Conservation (phyloP, 2,888 invertebrate species). For the Candidula unifasciata region DNA sequence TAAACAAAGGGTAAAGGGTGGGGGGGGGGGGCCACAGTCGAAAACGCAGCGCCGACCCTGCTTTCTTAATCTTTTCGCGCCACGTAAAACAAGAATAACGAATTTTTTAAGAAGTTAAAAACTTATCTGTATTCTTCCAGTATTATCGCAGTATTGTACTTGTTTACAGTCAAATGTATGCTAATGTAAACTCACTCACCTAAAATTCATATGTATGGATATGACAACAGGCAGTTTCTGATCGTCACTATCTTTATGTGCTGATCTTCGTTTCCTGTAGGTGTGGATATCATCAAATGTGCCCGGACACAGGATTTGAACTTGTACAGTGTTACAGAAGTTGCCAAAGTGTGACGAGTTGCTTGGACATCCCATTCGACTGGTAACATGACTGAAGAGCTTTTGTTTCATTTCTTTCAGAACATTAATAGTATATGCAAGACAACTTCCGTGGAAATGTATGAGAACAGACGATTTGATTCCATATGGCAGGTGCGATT, state of each 20-base stretch:
- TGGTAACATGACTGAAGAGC: constrained; percentile 7
- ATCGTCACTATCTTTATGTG: background rate
- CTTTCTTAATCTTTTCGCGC: no score
- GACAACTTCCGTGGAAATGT: constrained; percentile 30
- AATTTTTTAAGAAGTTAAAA: no score
- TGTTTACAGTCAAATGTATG: no score
- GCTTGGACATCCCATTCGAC: background rate
- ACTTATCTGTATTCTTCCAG: no score
- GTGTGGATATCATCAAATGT: background rate
- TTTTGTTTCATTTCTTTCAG: background rate
- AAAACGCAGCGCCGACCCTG: no score
- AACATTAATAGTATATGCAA: background rate
- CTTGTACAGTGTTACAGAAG: constrained; percentile 23
- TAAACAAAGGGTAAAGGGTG: no score
- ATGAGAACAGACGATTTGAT: constrained; percentile 29
- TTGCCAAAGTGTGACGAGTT: background rate
- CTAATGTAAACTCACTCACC: constrained; percentile 18
- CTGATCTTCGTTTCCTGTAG: background rate
- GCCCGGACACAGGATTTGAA: constrained; percentile 15
- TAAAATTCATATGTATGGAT: constrained; percentile 34
- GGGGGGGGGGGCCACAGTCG: no score
- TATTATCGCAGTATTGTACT: no score
- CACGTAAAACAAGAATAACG: no score
- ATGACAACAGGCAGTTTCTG: background rate
- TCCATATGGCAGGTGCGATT: constrained; percentile 36